These are phyloP conservation scores for Tadarida brasiliensis DNA, from an alignment of 2,797 vertebrate genomes.

Conservation along the genomic window DNA sequence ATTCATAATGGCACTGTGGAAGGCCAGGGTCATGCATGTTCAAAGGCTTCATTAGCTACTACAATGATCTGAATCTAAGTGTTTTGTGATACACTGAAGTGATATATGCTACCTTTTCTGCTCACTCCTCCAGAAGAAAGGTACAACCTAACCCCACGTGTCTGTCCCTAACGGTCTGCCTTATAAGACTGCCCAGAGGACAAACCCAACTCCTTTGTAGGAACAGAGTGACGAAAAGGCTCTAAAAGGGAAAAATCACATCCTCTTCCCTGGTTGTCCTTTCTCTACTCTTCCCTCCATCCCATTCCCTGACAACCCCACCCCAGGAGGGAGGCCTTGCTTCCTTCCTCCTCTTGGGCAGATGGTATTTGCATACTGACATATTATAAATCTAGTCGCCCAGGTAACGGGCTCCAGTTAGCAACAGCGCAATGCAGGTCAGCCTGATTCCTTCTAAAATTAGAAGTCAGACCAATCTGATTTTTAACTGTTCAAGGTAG, in stretches of 20 bases:
- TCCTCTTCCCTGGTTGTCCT: not conserved
- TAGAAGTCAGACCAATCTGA: constrained; percentile 72
- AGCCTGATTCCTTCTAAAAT: constrained; percentile 80
- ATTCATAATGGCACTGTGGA: not conserved
- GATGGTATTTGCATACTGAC: constrained; percentile 86
- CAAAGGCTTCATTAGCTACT: not conserved
- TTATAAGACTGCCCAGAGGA: not conserved
- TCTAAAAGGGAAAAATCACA: not conserved
- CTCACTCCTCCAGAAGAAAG: not conserved
- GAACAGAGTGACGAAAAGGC: not conserved
- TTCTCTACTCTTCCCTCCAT: not conserved
- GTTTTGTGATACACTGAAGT: not conserved
- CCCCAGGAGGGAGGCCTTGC: constrained; percentile 46
- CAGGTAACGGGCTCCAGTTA: constrained; percentile 82
- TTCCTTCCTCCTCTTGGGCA: constrained; percentile 78
- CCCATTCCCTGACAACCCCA: not conserved
- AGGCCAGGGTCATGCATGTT: not conserved
- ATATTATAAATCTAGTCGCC: constrained; percentile 85
- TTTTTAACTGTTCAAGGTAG: constrained; percentile 79
- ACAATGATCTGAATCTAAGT: not conserved
- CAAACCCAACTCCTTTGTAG: not conserved
- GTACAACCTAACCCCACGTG: not conserved
- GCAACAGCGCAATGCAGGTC: constrained; percentile 80
- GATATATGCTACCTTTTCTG: not conserved
- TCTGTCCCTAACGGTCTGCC: not conserved